Evolutionary conservation across 2,888 invertebrate genomes (phyloP).

Genomic region (Rhodophaea formosa): DNA sequence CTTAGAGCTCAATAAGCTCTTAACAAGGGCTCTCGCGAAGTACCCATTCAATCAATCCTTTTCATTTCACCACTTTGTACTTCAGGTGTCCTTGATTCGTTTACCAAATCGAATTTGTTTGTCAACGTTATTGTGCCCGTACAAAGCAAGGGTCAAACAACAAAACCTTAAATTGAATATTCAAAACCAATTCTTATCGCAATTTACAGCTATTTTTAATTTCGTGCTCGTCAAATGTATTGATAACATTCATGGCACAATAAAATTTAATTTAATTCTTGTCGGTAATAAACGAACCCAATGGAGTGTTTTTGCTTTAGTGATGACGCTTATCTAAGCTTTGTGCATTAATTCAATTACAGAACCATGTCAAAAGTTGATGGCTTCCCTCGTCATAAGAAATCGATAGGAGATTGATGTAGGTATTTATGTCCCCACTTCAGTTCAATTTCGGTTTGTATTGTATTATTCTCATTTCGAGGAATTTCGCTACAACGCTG

Average conservation of each 20-base stretch:
- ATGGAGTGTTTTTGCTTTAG: slow-evolving; percentile 21
- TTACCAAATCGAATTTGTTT: slow-evolving; percentile 68
- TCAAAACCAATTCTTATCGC: slow-evolving; percentile 61
- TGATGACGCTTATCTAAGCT: slow-evolving; percentile 27
- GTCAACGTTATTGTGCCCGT: slow-evolving; percentile 59
- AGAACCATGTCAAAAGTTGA: slow-evolving; percentile 25
- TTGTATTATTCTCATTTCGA: slow-evolving; percentile 25
- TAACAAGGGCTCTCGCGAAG: slow-evolving; percentile 67
- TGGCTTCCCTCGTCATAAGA: slow-evolving; percentile 20
- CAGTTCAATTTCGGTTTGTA: neutral
- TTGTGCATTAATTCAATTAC: slow-evolving; percentile 23
- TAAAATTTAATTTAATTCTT: slow-evolving; percentile 52
- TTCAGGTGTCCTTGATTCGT: slow-evolving; percentile 75
- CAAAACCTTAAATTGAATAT: slow-evolving; percentile 51
- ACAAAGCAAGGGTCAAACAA: slow-evolving; percentile 62
- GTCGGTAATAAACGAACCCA: slow-evolving; percentile 29
- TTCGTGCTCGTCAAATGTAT: slow-evolving; percentile 46
- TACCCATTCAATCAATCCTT: slow-evolving; percentile 64
- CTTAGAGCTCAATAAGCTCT: slow-evolving; percentile 69
- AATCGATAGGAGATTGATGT: neutral
- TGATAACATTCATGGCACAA: slow-evolving; percentile 60
- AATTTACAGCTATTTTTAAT: slow-evolving; percentile 58
- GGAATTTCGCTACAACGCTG: slow-evolving; percentile 30
- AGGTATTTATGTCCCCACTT: slow-evolving; percentile 1
- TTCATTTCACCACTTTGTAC: slow-evolving; percentile 57